A percentile compares a stretch with the other conserved stretches of the same genome.
Conservation (phyloP, 1,140 invertebrate genomes). For the Gryon sp. region DNA sequence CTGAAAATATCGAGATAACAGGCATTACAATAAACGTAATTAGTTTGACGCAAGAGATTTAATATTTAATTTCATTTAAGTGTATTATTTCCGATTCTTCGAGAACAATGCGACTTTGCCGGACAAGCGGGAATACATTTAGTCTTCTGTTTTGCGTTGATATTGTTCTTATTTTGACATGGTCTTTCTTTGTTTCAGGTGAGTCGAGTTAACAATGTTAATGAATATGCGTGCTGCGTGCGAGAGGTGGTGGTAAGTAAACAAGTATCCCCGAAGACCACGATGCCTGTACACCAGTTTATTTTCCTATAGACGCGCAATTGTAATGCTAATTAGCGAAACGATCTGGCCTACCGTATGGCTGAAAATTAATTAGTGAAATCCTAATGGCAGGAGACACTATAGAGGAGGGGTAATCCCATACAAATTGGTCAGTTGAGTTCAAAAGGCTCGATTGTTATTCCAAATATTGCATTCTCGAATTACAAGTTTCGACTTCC, state of each 20-base stretch:
- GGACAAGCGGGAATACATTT: slow-evolving; percentile 8
- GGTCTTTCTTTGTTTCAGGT: slow-evolving; percentile 66
- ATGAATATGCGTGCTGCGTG: slow-evolving; percentile 46
- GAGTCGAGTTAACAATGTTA: slow-evolving; percentile 59
- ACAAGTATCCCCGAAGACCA: slow-evolving; percentile 21
- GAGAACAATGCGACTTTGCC: slow-evolving; percentile 10
- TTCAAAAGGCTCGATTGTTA: slow-evolving; percentile 39
- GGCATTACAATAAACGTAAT: not conserved
- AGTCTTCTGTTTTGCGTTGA: not conserved
- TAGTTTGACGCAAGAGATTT: slow-evolving; percentile 9
- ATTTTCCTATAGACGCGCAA: slow-evolving; percentile 36
- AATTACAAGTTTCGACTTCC: slow-evolving; percentile 32
- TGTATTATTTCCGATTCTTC: slow-evolving; percentile 18
- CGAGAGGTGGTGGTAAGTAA: slow-evolving; percentile 39
- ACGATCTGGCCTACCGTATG: slow-evolving; percentile 40
- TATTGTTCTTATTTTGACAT: slow-evolving; percentile 38
- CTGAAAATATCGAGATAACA: slow-evolving; percentile 12
- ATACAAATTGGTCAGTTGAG: slow-evolving; percentile 51
- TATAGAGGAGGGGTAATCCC: slow-evolving; percentile 47
- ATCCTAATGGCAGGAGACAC: slow-evolving; percentile 64
- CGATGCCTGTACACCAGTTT: slow-evolving; percentile 19
- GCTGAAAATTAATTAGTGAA: slow-evolving; percentile 73
- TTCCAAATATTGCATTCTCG: slow-evolving; percentile 29
- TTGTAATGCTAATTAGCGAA: slow-evolving; percentile 57
- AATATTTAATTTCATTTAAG: slow-evolving; percentile 16